Conservation (phyloP, 2,888 invertebrate genomes). For the Euplagia quadripunctaria region DNA sequence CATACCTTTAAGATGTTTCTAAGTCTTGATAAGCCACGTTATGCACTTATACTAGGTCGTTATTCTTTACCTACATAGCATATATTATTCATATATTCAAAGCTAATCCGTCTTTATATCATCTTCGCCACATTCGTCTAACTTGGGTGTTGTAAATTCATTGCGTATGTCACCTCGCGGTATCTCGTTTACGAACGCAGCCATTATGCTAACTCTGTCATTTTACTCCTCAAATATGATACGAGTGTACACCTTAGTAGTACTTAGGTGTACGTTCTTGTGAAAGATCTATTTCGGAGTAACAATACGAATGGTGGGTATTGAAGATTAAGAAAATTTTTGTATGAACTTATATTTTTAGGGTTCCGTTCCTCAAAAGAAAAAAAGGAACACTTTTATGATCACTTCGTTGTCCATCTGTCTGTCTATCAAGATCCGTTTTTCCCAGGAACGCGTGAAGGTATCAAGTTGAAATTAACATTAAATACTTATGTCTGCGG, state of each 20-base stretch:
- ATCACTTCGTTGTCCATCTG: no score
- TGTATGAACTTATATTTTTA: neutral
- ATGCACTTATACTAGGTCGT: neutral
- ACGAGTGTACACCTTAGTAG: neutral
- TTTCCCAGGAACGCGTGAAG: no score
- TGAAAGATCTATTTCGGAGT: neutral
- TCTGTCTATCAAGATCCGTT: no score
- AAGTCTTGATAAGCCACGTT: neutral
- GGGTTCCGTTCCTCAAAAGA: neutral
- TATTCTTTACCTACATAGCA: neutral
- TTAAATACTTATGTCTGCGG: no score
- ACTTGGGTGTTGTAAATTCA: constrained; percentile 14
- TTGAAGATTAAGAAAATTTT: neutral
- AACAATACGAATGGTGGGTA: neutral
- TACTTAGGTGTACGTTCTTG: constrained; percentile 1
- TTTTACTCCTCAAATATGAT: constrained; percentile 5
- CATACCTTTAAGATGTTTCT: neutral
- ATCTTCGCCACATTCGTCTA: constrained; percentile 9
- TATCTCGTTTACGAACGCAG: neutral
- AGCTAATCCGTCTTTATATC: constrained; percentile 18
- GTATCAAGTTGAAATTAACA: no score
- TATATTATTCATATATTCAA: constrained; percentile 15
- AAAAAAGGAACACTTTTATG: neutral
- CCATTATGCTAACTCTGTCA: constrained; percentile 9
- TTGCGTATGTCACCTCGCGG: constrained; percentile 5